These are phyloP conservation scores for Bradysia coprophila DNA, from an alignment of 1,140 invertebrate species.

Conservation along the genomic window DNA sequence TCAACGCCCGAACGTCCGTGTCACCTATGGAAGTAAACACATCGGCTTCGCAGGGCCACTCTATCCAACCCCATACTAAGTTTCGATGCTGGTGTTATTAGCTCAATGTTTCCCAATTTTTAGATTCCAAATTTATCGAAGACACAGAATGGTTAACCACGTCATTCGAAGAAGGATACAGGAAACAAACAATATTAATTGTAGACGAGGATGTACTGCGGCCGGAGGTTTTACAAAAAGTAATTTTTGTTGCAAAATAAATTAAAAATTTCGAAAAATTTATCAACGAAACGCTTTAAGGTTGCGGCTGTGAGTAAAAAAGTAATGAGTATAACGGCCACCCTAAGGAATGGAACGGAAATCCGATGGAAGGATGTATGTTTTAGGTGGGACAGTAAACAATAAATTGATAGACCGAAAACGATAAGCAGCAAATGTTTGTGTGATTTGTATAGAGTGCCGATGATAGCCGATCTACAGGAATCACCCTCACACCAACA, in stretches of 20 bases:
- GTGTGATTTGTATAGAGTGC: constrained; percentile 17
- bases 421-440: constrained; percentile 7
- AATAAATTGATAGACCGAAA: constrained; percentile 2
- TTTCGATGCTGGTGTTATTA: too few species aligned
- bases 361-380: constrained; percentile 40
- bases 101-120: too few species aligned
- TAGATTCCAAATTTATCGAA: constrained; percentile 42
- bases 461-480: constrained; percentile 17
- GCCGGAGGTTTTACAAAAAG: constrained; percentile 8
- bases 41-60: too few species aligned
- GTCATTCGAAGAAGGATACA: constrained; percentile 40
- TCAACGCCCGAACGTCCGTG: too few species aligned
- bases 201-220: constrained; percentile 33
- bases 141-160: constrained; percentile 49
- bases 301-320: not conserved
- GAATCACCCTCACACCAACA: constrained; percentile 9
- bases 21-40: too few species aligned
- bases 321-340: constrained; percentile 2
- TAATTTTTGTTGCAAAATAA: constrained; percentile 3
- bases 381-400: constrained; percentile 32
- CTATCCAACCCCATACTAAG: too few species aligned
- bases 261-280: not conserved
- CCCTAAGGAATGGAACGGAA: constrained; percentile 9
- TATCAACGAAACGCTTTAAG: not conserved
- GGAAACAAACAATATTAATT: constrained; percentile 38